These are phyloP conservation scores for Pentalonia nigronervosa DNA, from an alignment of 1,140 invertebrate species.

Conservation along the genomic window DNA sequence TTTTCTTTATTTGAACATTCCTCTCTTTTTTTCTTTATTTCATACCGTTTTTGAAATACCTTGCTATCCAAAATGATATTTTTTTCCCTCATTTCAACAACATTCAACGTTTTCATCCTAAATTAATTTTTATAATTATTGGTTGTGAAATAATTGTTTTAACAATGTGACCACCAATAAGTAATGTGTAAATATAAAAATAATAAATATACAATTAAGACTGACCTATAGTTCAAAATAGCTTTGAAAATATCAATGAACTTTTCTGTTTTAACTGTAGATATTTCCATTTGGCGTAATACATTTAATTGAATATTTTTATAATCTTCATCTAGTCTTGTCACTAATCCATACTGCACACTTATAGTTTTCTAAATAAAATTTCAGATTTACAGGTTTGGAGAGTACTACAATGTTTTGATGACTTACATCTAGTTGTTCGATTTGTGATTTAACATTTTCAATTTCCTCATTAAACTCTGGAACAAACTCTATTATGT, in stretches of 20 bases:
- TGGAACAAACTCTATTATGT: neutral
- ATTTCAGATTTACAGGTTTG: neutral
- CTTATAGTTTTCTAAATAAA: neutral
- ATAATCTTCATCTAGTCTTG: neutral
- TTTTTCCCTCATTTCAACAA: neutral
- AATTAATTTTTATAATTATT: neutral
- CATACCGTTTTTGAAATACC: slow-evolving; percentile 33
- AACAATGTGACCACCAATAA: neutral
- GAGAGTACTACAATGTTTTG: no score
- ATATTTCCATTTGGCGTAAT: neutral
- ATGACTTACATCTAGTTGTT: neutral
- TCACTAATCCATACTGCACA: neutral
- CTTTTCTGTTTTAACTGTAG: neutral
- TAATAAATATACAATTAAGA: neutral
- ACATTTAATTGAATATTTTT: neutral
- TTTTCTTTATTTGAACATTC: neutral
- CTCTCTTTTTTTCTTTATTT: neutral
- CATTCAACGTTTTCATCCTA: neutral
- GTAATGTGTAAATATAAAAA: neutral
- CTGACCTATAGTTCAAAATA: neutral
- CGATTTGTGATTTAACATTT: neutral
- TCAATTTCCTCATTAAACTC: neutral
- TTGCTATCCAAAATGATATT: neutral
- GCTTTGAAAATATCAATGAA: neutral
- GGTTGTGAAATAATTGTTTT: neutral